Base-by-base conservation (phyloP, 2,888 invertebrate genomes). In the Eurytoma adleriae region DNA sequence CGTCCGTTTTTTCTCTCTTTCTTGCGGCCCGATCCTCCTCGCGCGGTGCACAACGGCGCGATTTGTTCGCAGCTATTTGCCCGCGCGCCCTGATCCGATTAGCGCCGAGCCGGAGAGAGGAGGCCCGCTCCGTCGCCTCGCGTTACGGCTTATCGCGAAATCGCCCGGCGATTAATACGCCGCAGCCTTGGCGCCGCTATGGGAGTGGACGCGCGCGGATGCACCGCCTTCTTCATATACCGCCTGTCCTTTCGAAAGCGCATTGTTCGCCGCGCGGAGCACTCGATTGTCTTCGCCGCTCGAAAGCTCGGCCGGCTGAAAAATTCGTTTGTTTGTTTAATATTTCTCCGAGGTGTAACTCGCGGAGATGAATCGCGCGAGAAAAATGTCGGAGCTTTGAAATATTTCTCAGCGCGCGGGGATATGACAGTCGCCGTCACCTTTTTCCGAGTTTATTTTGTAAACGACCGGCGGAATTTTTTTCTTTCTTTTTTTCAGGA, bases 41-140 rank as follows among this genome's bases (percentile, higher is more conserved):
- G 2, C 57, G 30, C 12, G 48, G 54, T 1, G 20, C 3, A 62
- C 72, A 78, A 78, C 59, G 66, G 20, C 24, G 20, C 48, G 52
- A 67, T 72, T 75, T 78, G 66, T 72, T 78, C 78, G 50, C 67
- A 24, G 54, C 24, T 59, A 68, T 68, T 30, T 69, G 18, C 40
- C 27, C 59, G 59, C 20, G 18, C 59, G 1, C 48, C 24, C 18
- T 48, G 66, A 50, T 59, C 40, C 57, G 48, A 78, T 72, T 72
- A 59, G 48, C 50, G n/a, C 40, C 10, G 40, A 7, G 40, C 7
- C 48, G n/a, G 54, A 30, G 27, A 4, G 50, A n/a, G 50, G 40
- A 40, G 40, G 40, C 10, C 40, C 40, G 40, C 40, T 10, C 40
- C 40, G 40, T 40, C 40, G 40, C 40, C 40, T 10, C 40, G 40